Conservation (phyloP, 2,113 vertebrate species). For the Sula dactylatra region DNA sequence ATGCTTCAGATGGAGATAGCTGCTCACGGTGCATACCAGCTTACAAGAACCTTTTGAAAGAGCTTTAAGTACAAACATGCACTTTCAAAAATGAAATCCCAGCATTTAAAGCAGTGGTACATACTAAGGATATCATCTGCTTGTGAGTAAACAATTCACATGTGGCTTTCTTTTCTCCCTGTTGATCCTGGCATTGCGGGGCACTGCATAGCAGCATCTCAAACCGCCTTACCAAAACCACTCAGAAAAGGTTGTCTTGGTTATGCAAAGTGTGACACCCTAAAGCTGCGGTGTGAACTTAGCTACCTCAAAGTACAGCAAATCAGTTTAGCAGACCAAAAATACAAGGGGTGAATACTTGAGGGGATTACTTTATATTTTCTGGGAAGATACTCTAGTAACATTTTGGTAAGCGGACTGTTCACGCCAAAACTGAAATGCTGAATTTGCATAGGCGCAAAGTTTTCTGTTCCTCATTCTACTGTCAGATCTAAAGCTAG, state of each 20-base stretch:
- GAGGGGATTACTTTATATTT: not conserved
- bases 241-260: not conserved
- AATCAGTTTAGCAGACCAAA: not conserved
- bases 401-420: not conserved
- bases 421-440: not conserved
- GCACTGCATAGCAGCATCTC: not conserved
- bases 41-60: not conserved
- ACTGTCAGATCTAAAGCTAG: not conserved
- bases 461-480: not conserved
- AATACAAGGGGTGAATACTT: not conserved
- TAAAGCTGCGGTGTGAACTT: not conserved
- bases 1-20: not conserved
- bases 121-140: not conserved
- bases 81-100: not conserved
- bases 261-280: not conserved
- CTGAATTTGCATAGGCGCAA: not conserved
- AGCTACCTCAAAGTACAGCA: not conserved
- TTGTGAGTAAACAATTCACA: not conserved
- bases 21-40: fast-evolving
- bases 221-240: fast-evolving
- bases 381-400: not conserved
- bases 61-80: fast-evolving
- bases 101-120: not conserved
- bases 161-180: not conserved
- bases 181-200: not conserved